phyloP scores from a whole-genome alignment of 35 echinoderm and acorn worm species.

The Holothuria glaberrima region DNA sequence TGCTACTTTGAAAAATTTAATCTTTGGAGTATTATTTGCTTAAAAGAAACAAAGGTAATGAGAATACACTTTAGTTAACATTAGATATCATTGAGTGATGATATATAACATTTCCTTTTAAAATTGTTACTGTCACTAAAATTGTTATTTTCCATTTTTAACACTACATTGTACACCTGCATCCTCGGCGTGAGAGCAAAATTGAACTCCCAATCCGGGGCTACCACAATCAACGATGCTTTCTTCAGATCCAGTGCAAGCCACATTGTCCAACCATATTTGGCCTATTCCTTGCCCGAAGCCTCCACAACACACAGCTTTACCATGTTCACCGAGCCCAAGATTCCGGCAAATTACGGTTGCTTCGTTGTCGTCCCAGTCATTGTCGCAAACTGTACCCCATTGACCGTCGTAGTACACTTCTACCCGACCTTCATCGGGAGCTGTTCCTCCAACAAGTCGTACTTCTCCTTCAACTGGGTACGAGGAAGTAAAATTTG shows the following conservation, averaged over 20 bases:
- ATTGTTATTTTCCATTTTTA: no score
- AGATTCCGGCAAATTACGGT: conserved; percentile 68
- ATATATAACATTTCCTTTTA: no score
- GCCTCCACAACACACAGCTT: background rate
- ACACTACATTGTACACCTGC: conserved; percentile 5
- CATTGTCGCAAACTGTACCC: conserved; percentile 69
- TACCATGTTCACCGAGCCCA: conserved; percentile 16
- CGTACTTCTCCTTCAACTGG: background rate
- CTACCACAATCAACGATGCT: conserved; percentile 56
- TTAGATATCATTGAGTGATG: no score
- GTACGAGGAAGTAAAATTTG: no score
- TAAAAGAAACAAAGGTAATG: no score
- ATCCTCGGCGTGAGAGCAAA: conserved; percentile 36
- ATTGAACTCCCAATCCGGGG: conserved; percentile 14
- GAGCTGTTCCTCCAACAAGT: conserved; percentile 6
- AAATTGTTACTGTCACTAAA: no score
- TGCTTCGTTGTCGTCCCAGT: conserved; percentile 53
- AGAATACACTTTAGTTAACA: no score
- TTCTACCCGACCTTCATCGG: conserved; percentile 65
- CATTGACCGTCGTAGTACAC: conserved; percentile 48
- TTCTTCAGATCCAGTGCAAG: conserved; percentile 75
- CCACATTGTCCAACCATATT: conserved; percentile 55
- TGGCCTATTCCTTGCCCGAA: conserved; percentile 46
- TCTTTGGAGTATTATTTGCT: no score
- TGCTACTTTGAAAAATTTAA: no score